A percentile compares a stretch with the other conserved stretches of the same genome.
phyloP scores from a whole-genome alignment of 2,888 invertebrate species.

The Oscheius sp. region DNA sequence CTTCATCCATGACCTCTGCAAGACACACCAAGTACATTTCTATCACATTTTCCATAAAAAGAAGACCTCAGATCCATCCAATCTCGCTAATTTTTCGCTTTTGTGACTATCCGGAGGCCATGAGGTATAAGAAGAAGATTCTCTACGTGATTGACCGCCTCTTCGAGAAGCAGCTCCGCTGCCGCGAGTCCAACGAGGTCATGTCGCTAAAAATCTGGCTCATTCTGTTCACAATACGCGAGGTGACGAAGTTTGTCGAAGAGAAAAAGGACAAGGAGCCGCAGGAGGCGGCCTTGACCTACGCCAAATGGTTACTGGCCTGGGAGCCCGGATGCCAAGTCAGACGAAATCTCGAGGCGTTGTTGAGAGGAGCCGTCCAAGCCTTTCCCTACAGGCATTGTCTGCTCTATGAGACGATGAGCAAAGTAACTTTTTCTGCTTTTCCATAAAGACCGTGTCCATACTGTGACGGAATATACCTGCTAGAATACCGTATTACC shows the following conservation, averaged over 20 bases:
- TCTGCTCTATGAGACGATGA: conserved; percentile 85
- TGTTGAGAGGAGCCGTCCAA: conserved; percentile 87
- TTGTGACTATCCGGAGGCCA: conserved; percentile 82
- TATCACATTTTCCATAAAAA: not conserved
- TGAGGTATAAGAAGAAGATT: conserved; percentile 82
- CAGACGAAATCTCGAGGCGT: conserved; percentile 78
- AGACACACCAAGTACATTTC: conserved; percentile 54
- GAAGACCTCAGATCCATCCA: conserved; percentile 61
- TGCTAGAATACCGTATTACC: too few species aligned
- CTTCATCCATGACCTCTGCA: conserved; percentile 68
- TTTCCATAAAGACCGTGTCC: not conserved
- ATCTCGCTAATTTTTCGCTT: conserved; percentile 75
- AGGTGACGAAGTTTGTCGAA: conserved; percentile 64
- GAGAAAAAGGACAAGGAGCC: conserved; percentile 41
- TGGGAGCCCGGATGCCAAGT: conserved; percentile 74
- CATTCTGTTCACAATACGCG: conserved; percentile 64
- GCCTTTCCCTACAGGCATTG: conserved; percentile 92
- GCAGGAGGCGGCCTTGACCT: conserved; percentile 41
- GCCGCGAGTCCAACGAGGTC: conserved; percentile 84
- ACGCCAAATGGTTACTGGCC: conserved; percentile 43
- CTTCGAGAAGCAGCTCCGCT: conserved; percentile 88
- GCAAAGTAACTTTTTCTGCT: conserved; percentile 50
- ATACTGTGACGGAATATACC: too few species aligned
- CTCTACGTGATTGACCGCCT: conserved; percentile 85
- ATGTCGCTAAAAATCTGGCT: conserved; percentile 73